phyloP scores from a whole-genome alignment of 2,113 vertebrate species.

The Callaeas wilsoni region DNA sequence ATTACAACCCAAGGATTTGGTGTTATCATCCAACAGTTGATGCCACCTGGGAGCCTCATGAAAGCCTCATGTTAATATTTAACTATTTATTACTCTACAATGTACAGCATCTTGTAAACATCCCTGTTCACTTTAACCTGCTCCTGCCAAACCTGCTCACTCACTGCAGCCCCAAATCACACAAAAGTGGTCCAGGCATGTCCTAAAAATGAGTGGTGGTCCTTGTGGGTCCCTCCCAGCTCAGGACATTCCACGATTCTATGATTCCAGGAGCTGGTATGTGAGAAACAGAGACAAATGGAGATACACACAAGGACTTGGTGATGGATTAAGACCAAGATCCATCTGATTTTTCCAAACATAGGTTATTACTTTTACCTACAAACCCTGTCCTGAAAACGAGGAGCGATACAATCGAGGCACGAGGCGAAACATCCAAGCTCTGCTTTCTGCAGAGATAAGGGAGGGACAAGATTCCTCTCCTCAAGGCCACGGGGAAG shows the following conservation, averaged over 20 bases:
- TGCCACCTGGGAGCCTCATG: not conserved
- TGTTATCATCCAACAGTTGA: conserved; percentile 9
- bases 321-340: not conserved
- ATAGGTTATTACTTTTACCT: not conserved
- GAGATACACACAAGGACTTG: fast-evolving
- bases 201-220: not conserved
- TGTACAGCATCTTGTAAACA: conserved; percentile 25
- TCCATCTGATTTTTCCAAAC: not conserved
- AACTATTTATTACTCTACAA: conserved; percentile 7
- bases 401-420: not conserved
- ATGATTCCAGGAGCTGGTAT: fast-evolving
- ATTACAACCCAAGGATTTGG: conserved; percentile 7
- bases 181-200: not conserved
- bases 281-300: not conserved
- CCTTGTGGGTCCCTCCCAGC: not conserved
- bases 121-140: not conserved
- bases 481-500: conserved; percentile 19
- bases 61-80: conserved; percentile 38
- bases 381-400: not conserved
- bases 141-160: not conserved
- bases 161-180: not conserved
- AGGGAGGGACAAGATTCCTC: not conserved
- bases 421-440: not conserved
- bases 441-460: conserved; percentile 44
- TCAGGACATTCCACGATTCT: not conserved